phyloP scores from a whole-genome alignment of 2,888 invertebrate genomes.

The Caenorhabditis afra region DNA sequence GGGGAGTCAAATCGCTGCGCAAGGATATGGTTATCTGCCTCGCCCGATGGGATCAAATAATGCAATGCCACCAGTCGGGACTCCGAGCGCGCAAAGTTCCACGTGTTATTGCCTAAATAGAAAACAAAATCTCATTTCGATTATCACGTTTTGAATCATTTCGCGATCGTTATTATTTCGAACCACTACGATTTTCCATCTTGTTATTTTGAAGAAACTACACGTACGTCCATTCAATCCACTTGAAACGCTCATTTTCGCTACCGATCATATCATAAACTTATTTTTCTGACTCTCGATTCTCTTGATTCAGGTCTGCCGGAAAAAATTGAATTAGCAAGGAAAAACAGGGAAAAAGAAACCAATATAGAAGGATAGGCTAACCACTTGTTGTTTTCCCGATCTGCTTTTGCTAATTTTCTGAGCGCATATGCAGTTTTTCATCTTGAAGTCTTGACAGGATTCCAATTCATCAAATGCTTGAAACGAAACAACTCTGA shows the following conservation, averaged over 20 bases:
- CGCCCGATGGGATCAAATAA: slow-evolving; percentile 80
- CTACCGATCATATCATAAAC: slow-evolving; percentile 35
- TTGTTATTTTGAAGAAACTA: background rate
- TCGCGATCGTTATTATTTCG: background rate
- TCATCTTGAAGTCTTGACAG: no score
- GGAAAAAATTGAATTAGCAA: background rate
- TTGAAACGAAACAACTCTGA: no score
- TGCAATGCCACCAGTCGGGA: slow-evolving; percentile 79
- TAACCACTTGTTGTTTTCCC: no score
- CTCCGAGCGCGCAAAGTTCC: slow-evolving; percentile 79
- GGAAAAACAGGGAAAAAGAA: background rate
- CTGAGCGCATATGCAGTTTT: no score
- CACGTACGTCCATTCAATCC: no score
- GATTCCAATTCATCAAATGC: no score
- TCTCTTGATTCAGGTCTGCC: background rate
- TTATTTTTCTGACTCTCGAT: slow-evolving; percentile 11
- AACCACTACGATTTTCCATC: background rate
- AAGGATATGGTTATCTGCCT: slow-evolving; percentile 79
- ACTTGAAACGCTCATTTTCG: slow-evolving; percentile 17
- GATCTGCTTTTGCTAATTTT: no score
- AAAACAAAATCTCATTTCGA: slow-evolving; percentile 14
- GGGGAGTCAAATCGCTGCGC: slow-evolving; percentile 78
- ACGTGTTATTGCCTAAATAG: slow-evolving; percentile 45
- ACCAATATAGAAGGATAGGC: no score
- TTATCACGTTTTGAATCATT: slow-evolving; percentile 29